Conservation (phyloP, 2,113 vertebrate species). For the Anseranas semipalmata region DNA sequence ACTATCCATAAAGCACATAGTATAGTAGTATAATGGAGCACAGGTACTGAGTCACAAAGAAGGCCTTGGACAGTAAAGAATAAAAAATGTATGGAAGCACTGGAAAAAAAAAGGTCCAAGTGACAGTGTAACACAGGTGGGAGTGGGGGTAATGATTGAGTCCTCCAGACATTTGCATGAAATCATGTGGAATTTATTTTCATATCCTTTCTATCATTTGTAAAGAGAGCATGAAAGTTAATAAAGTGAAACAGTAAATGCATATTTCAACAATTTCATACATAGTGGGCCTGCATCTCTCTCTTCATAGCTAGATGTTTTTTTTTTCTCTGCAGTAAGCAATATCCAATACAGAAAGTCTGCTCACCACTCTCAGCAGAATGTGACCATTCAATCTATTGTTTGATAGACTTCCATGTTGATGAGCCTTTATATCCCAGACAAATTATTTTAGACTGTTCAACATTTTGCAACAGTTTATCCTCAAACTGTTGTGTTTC, state of each 20-base stretch:
- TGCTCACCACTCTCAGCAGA: neutral
- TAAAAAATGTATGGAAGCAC: neutral
- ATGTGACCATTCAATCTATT: neutral
- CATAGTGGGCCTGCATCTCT: neutral
- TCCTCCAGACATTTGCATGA: neutral
- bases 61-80: neutral
- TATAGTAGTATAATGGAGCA: neutral
- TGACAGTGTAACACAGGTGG: neutral
- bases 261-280: neutral
- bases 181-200: neutral
- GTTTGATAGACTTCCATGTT: neutral
- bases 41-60: neutral
- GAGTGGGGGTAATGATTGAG: neutral
- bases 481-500: neutral
- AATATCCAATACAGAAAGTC: neutral
- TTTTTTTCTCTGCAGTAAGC: neutral
- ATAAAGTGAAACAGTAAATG: neutral
- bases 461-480: neutral
- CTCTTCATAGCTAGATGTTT: neutral
- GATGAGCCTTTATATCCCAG: neutral
- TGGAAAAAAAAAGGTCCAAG: neutral
- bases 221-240: neutral
- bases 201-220: neutral
- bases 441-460: neutral
- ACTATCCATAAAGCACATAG: neutral